A percentile compares a stretch with the other conserved stretches of the same genome.
These are phyloP conservation scores for Sebastiscus albofasciatus DNA, from an alignment of 2,797 vertebrate species.

Conservation along the genomic window DNA sequence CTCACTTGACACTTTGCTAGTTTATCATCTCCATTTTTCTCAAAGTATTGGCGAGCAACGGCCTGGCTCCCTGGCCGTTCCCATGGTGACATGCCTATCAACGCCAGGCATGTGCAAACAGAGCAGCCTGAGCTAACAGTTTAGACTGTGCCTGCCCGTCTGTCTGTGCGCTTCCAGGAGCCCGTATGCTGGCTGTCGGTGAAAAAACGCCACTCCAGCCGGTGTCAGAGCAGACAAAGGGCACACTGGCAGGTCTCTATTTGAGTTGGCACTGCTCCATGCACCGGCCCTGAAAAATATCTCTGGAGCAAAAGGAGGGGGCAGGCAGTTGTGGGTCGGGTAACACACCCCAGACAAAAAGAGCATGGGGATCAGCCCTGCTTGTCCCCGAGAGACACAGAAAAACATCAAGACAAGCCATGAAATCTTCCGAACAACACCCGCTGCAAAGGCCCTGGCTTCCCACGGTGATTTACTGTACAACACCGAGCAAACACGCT, in stretches of 20 bases:
- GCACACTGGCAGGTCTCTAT: slow-evolving; percentile 84
- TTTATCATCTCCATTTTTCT: slow-evolving; percentile 80
- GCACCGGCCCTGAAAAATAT: slow-evolving; percentile 71
- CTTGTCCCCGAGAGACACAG: slow-evolving; percentile 68
- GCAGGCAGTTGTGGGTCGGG: slow-evolving; percentile 61
- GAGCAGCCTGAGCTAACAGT: slow-evolving; percentile 81
- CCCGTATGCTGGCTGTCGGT: slow-evolving; percentile 69
- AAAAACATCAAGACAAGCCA: slow-evolving; percentile 79
- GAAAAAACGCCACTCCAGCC: slow-evolving; percentile 69
- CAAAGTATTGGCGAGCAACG: slow-evolving; percentile 66
- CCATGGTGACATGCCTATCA: slow-evolving; percentile 86
- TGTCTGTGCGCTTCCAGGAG: slow-evolving; percentile 66
- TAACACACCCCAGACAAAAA: slow-evolving; percentile 80
- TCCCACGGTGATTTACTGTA: slow-evolving; percentile 88
- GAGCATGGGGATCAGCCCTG: slow-evolving; percentile 53
- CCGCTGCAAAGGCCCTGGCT: slow-evolving; percentile 70
- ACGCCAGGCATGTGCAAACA: slow-evolving; percentile 86
- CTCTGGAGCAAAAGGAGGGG: slow-evolving; percentile 51
- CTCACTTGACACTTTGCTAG: slow-evolving; percentile 80
- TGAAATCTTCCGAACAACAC: slow-evolving; percentile 81
- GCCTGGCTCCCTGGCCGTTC: slow-evolving; percentile 78
- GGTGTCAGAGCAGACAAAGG: slow-evolving; percentile 84
- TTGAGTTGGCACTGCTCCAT: slow-evolving; percentile 81
- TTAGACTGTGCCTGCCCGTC: slow-evolving; percentile 62
- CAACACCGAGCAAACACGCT: slow-evolving; percentile 69